Evolutionary conservation across 2,797 vertebrate genomes (phyloP), one percentile per base, ranked within the genome.

Genomic region (Adrianichthys oophorus): DNA sequence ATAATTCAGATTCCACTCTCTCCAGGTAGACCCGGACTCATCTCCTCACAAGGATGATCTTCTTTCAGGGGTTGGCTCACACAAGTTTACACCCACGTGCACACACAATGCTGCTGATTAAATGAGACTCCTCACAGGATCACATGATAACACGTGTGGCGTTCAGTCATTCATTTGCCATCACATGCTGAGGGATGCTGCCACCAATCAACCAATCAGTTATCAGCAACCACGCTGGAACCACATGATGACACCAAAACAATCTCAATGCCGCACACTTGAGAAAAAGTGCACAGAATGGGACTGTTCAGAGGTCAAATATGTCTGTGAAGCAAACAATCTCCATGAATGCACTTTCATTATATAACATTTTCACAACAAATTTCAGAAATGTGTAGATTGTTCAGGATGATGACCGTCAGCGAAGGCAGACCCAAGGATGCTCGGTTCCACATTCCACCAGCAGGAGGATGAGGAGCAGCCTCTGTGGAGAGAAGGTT

Each of bases 131-230:
- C 83, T 41, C 4, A 49, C 56, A 59, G 48, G 44, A 43, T 82
- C 83, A 84, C 82, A 81, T 83, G 75, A 68, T 57, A 53, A 68
- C 71, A 57, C 57, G 19, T 72, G 59, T 1, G 66, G 54, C 64
- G 0, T 64, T 65, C 70, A 47, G 80, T 70, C 16, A 1, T 41
- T 7, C 55, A 46, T 76, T 76, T 76, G 63, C 72, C 74, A 52
- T 65, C 86, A 85, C 79, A 62, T 81, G 86, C 64, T 46, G 56
- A 63, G 41, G 62, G 41, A 55, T 46, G 68, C 50, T 64, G 82
- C 64, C 44, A 46, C 67, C 72, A 84, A 85, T 85, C 76, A 81
- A 76, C 83, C 74, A 78, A 83, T 86, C 80, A 83, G 59, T 45
- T 12, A 83, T 86, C 80, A 83, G 59, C 47, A 14, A 16, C 19